phyloP scores from a whole-genome alignment of 2,797 vertebrate genomes.

The Alexandromys oeconomus region DNA sequence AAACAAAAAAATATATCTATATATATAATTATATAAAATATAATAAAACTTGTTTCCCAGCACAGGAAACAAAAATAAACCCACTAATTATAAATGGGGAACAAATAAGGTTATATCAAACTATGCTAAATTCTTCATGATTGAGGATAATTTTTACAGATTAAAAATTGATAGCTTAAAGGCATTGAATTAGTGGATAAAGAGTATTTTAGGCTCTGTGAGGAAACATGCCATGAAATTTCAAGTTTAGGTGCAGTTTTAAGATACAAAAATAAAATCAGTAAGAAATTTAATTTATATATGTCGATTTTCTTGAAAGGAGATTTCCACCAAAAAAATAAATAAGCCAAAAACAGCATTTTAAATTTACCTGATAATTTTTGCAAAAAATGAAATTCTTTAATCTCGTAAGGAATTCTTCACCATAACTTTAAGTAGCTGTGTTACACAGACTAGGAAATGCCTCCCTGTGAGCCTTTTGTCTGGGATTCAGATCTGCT shows the following conservation, averaged over 20 bases:
- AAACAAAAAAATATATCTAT: neutral
- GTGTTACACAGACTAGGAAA: neutral
- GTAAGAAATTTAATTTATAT: slow-evolving; percentile 7
- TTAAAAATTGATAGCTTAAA: neutral
- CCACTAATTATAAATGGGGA: neutral
- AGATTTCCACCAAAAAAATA: slow-evolving; percentile 37
- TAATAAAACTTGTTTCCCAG: slow-evolving; percentile 48
- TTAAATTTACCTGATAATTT: slow-evolving; percentile 11
- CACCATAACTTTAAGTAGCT: neutral
- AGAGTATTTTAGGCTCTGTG: neutral
- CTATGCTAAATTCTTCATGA: slow-evolving; percentile 43
- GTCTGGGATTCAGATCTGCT: neutral
- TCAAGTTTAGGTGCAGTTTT: neutral
- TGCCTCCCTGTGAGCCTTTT: fast-evolving
- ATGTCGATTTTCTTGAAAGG: neutral
- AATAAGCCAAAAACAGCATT: neutral
- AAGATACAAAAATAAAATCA: slow-evolving; percentile 24
- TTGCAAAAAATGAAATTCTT: slow-evolving; percentile 52
- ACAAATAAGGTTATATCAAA: slow-evolving; percentile 22
- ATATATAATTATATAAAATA: neutral
- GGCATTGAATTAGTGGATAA: neutral
- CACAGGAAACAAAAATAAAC: slow-evolving; percentile 41
- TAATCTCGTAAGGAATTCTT: neutral
- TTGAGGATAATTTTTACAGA: neutral
- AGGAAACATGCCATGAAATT: slow-evolving; percentile 5